Evolutionary conservation across 2,888 invertebrate genomes (phyloP), one percentile per base, ranked within the genome.

Genomic region (Dicroscelio sp.): DNA sequence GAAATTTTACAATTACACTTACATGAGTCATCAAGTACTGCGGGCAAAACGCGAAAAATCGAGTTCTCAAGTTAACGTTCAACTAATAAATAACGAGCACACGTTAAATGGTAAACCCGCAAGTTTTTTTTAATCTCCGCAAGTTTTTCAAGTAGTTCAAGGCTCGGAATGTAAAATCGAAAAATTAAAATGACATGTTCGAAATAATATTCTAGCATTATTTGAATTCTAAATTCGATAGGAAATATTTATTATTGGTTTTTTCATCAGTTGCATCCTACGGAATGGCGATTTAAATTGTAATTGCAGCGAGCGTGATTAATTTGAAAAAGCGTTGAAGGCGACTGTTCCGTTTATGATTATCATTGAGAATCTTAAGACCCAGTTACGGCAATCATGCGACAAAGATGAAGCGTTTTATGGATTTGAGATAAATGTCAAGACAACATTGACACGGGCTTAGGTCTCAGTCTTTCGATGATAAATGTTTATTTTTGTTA

Each of bases 381-480:
- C 67, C 76, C 85, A 85, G 52, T 85, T 85, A 30, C 48, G 23
- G 60, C 85, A 76, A 25, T 76, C 67, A 67, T 67, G 65, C 48
- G 48, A 60, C 23, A 14, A 48, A 48, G 48, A 48, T n/a, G 12
- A 52, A 63, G 71, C 73, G 65, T 4, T 75, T 76, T 85, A 76
- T 85, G 84, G 75, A 65, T 75, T 85, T 55, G 27, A 75, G 84
- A 85, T 85, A 85, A 85, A 75, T 76, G 33, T 67, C 27, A 85
- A 71, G 71, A 67, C 84, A 25, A 48, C 84, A 52, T 85, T 85
- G 84, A 85, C 84, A 76, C 14, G 67, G 20, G 84, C 52, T 65
- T 85, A 76, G 48, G 17, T 38, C n/a, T n/a, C n/a, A n/a, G 48
- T 33, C 52, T 83, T 48, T 60, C 73, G 43, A 60, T 60, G 30